These are phyloP conservation scores for Zootermopsis nevadensis DNA, from an alignment of 2,888 invertebrate genomes.

Conservation along the genomic window DNA sequence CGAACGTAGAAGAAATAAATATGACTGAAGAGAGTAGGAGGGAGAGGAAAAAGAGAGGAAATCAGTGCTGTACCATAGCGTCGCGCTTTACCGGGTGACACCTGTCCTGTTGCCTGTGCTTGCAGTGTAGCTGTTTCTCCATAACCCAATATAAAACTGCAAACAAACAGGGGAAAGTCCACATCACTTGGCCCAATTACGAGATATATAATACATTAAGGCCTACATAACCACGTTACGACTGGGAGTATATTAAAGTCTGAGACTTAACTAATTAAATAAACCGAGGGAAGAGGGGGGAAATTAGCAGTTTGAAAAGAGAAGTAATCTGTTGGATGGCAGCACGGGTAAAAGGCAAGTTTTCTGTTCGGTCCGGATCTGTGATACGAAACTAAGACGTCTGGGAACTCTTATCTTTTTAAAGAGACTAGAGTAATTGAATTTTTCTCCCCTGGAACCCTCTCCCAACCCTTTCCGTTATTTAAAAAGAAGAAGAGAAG, in stretches of 20 bases:
- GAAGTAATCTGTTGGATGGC: conserved; percentile 28
- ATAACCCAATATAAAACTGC: not conserved
- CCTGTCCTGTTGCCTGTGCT: too few species aligned
- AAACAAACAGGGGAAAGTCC: not conserved
- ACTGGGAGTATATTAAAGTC: not conserved
- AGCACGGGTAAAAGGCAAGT: conserved; percentile 33
- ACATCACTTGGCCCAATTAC: conserved; percentile 4
- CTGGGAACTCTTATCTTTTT: conserved; percentile 11
- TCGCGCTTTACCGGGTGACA: not conserved
- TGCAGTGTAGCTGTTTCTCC: not conserved
- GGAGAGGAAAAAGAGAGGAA: too few species aligned
- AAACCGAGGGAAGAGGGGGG: conserved; percentile 4
- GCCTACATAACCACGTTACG: not conserved
- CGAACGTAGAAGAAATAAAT: too few species aligned
- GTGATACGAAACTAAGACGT: conserved; percentile 21
- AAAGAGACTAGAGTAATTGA: conserved; percentile 24
- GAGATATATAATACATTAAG: conserved; percentile 11
- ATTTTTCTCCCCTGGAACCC: conserved; percentile 10
- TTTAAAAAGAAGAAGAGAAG: not conserved
- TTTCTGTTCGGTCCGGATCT: conserved; percentile 21
- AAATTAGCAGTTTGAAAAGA: conserved; percentile 32
- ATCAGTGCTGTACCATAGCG: not conserved
- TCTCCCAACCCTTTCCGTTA: not conserved
- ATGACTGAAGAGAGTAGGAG: too few species aligned
- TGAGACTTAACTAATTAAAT: conserved; percentile 41